phyloP scores from a whole-genome alignment of 2,113 vertebrate species.

The Silurus glanis region DNA sequence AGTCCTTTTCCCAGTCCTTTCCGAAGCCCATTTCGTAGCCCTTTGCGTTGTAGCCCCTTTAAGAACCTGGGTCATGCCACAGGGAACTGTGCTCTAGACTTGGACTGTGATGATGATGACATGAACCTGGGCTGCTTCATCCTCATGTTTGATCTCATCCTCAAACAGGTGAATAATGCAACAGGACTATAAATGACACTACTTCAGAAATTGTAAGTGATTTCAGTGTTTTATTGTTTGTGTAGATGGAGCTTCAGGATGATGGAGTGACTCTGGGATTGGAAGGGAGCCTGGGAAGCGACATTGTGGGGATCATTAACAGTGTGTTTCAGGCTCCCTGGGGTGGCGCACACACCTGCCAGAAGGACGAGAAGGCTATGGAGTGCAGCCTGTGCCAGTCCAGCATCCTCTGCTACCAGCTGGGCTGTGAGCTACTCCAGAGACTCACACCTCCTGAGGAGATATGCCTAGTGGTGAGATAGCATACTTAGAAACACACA shows the following conservation, averaged over 20 bases:
- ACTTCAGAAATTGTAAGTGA: not conserved
- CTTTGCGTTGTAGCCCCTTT: conserved; percentile 87
- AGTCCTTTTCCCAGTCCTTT: conserved; percentile 97
- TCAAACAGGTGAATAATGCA: conserved; percentile 86
- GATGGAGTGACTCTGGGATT: conserved; percentile 93
- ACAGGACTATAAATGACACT: not conserved
- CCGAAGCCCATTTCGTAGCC: conserved; percentile 92
- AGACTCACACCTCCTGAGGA: conserved; percentile 94
- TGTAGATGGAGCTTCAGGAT: conserved; percentile 98
- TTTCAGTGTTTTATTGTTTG: not conserved
- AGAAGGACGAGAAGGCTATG: conserved; percentile 90
- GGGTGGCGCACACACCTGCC: conserved; percentile 96
- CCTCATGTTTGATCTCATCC: conserved; percentile 97
- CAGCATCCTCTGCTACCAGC: conserved; percentile 97
- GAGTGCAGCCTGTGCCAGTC: conserved; percentile 96
- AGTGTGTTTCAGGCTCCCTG: conserved; percentile 98
- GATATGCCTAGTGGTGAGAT: conserved; percentile 94
- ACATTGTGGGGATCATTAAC: conserved; percentile 96
- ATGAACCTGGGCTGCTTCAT: conserved; percentile 99
- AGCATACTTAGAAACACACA: conserved; percentile 18
- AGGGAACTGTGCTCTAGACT: conserved; percentile 85
- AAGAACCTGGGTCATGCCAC: conserved; percentile 89
- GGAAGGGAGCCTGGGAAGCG: conserved; percentile 91
- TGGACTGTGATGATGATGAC: conserved; percentile 96
- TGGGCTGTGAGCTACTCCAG: conserved; percentile 93